Evolutionary conservation across 2,888 invertebrate genomes (phyloP).

Genomic region (Drosophila meridiana): DNA sequence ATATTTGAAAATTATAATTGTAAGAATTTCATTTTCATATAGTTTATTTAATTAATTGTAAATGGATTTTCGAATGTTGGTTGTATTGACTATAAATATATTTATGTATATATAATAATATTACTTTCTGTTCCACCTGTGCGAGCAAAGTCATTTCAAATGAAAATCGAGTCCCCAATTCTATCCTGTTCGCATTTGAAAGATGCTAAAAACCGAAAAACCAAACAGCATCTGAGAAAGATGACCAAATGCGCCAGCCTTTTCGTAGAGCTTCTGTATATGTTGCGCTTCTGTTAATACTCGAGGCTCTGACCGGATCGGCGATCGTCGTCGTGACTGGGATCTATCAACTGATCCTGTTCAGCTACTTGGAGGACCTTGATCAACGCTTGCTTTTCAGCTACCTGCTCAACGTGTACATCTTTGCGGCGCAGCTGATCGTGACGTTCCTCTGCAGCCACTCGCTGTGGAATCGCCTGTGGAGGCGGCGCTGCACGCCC

Average conservation of each 20-base stretch:
- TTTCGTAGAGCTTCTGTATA: conserved; percentile 72
- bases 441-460: conserved; percentile 72
- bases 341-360: conserved; percentile 68
- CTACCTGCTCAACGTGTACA: conserved; percentile 73
- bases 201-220: conserved; percentile 8
- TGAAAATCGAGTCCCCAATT: conserved; percentile 19
- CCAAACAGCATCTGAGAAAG: conserved; percentile 31
- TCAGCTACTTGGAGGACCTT: conserved; percentile 64
- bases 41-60: too few species aligned
- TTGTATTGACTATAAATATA: too few species aligned
- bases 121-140: neutral
- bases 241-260: conserved; percentile 83
- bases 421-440: conserved; percentile 71
- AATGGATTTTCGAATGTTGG: too few species aligned
- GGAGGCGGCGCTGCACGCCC: conserved; percentile 72
- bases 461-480: conserved; percentile 75
- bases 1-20: neutral
- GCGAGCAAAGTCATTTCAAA: conserved; percentile 21
- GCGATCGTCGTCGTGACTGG: conserved; percentile 69
- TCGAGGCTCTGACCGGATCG: conserved; percentile 71
- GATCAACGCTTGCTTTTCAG: conserved; percentile 65
- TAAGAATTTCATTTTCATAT: too few species aligned
- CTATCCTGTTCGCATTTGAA: conserved; percentile 2
- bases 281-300: conserved; percentile 68
- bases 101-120: neutral